Percentiles rank a stretch among this genome's conserved stretches.
These are phyloP conservation scores for Rhizoglyphus robini DNA, from an alignment of 1,140 invertebrate species.

Conservation along the genomic window DNA sequence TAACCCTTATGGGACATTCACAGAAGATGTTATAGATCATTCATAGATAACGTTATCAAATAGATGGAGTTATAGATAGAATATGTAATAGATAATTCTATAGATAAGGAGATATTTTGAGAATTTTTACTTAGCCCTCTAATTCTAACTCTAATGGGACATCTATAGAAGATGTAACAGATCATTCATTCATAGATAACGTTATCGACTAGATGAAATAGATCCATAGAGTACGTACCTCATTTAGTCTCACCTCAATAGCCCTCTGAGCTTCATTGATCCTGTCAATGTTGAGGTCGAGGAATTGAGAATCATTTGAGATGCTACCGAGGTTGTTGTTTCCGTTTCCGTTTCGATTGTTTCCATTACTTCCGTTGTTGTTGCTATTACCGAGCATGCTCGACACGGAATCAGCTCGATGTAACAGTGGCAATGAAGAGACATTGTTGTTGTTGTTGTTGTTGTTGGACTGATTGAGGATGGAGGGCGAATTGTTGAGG, in stretches of 20 bases:
- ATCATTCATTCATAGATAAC: too few relatives aligned
- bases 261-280: constrained; percentile 66
- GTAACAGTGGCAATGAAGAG: not conserved
- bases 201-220: too few relatives aligned
- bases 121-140: too few relatives aligned
- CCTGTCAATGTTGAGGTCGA: constrained; percentile 39
- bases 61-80: too few relatives aligned
- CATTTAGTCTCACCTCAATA: constrained; percentile 50
- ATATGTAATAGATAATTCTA: too few relatives aligned
- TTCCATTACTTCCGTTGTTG: not conserved
- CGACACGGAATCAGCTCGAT: too few relatives aligned
- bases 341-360: not conserved
- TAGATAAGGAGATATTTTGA: too few relatives aligned
- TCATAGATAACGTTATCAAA: too few relatives aligned
- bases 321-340: not conserved
- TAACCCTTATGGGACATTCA: too few relatives aligned
- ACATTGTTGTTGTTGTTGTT: not conserved
- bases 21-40: too few relatives aligned
- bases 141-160: too few relatives aligned
- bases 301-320: not conserved
- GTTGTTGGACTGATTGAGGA: not conserved
- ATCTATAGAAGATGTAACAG: too few relatives aligned
- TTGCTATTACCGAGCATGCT: not conserved
- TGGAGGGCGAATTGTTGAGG: not conserved
- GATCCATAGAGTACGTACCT: constrained; percentile 37